These are phyloP conservation scores for Pelusios castaneus DNA, from an alignment of 2,113 vertebrate species.

Conservation along the genomic window DNA sequence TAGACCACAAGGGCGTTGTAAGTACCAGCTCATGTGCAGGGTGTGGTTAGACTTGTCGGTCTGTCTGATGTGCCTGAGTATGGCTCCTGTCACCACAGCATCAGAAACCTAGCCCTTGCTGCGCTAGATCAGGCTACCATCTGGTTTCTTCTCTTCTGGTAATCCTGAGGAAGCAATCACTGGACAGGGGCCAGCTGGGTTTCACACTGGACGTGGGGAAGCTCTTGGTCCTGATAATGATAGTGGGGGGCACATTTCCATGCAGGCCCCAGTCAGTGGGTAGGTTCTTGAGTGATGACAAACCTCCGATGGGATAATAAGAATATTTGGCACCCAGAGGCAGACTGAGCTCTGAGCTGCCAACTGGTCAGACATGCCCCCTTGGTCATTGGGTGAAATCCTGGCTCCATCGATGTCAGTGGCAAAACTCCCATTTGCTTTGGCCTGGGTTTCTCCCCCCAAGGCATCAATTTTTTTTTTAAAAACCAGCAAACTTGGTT, in stretches of 20 bases:
- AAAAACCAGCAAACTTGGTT: background rate
- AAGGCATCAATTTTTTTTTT: background rate
- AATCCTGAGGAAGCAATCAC: background rate
- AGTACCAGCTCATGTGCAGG: background rate
- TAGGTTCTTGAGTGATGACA: background rate
- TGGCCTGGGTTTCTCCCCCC: background rate
- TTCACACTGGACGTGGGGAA: accelerated
- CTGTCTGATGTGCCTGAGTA: background rate
- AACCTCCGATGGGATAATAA: background rate
- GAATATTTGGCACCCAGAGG: background rate
- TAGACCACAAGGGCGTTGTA: conserved; percentile 62
- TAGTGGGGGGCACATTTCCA: background rate
- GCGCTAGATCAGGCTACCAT: background rate
- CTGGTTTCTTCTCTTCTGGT: background rate
- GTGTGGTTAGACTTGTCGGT: background rate
- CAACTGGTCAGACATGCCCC: too few relatives aligned
- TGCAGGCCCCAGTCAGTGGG: background rate
- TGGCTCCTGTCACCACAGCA: accelerated
- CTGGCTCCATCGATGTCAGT: background rate
- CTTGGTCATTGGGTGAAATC: background rate
- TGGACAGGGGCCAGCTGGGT: background rate
- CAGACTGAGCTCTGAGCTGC: background rate
- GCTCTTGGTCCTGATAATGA: background rate
- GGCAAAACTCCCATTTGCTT: background rate
- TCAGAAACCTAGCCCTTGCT: background rate